These are phyloP conservation scores for Melanophora roralis DNA, from an alignment of 2,888 invertebrate species.

Conservation along the genomic window DNA sequence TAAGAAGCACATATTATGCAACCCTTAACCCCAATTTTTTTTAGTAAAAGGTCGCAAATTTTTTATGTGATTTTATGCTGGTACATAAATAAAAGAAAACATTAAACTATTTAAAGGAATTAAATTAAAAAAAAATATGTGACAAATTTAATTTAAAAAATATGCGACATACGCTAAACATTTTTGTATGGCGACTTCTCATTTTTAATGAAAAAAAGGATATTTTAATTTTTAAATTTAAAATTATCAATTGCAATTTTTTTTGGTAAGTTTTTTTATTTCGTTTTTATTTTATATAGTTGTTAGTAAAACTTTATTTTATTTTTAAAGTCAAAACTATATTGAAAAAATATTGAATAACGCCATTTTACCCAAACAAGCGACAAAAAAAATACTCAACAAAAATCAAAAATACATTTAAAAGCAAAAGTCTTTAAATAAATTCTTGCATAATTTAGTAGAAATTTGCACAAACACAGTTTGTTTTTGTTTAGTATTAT, in stretches of 20 bases:
- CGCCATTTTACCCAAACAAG: background rate
- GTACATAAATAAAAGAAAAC: background rate
- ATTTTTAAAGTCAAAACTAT: too few relatives aligned
- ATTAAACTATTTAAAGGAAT: background rate
- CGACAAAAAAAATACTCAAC: background rate
- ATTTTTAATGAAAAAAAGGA: too few relatives aligned
- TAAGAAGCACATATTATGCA: slow-evolving; percentile 3
- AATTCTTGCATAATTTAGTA: slow-evolving; percentile 8
- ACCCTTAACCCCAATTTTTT: slow-evolving; percentile 35
- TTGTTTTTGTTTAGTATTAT: slow-evolving; percentile 20
- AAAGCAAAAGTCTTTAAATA: background rate
- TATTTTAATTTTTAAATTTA: too few relatives aligned
- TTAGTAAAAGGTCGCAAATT: slow-evolving; percentile 13
- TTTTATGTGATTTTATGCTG: slow-evolving; percentile 36
- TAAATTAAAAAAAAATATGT: background rate
- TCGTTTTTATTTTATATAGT: too few relatives aligned
- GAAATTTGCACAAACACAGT: slow-evolving; percentile 13
- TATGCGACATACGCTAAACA: too few relatives aligned
- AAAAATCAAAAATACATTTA: background rate
- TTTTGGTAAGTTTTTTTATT: too few relatives aligned
- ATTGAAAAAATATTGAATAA: background rate
- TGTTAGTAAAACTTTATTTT: too few relatives aligned
- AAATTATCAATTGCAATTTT: too few relatives aligned
- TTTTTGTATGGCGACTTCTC: too few relatives aligned
- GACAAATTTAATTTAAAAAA: background rate